Percentiles rank a stretch among this genome's conserved stretches.
Conservation (phyloP, 1,140 invertebrate species). For the Zelostemma sp. region DNA sequence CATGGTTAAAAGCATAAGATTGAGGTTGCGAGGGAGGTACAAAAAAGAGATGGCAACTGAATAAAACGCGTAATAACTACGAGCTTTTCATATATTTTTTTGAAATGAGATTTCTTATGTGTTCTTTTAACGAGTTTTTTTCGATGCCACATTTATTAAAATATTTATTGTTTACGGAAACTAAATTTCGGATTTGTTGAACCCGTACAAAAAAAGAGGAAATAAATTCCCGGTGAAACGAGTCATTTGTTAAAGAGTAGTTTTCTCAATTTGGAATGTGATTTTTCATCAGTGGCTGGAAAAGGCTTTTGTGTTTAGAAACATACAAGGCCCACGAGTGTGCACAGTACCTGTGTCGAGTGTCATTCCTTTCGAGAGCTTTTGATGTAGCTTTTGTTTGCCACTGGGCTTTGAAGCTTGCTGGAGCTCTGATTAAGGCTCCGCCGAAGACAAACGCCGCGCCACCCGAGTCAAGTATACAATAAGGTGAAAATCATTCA, state of each 20-base stretch:
- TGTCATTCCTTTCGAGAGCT: slow-evolving; percentile 51
- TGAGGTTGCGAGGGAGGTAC: too few relatives aligned
- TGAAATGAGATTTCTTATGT: too few relatives aligned
- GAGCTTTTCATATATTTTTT: too few relatives aligned
- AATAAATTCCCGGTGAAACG: background rate
- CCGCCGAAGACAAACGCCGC: slow-evolving; percentile 40
- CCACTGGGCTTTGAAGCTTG: slow-evolving; percentile 39
- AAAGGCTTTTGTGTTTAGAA: slow-evolving; percentile 37
- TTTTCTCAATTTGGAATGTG: slow-evolving; percentile 25
- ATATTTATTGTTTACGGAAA: too few relatives aligned
- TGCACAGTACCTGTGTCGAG: slow-evolving; percentile 39
- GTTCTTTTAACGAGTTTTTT: too few relatives aligned
- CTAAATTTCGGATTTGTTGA: too few relatives aligned
- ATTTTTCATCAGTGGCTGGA: slow-evolving; percentile 37
- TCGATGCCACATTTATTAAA: too few relatives aligned
- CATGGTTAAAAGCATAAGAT: too few relatives aligned
- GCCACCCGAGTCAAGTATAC: slow-evolving; percentile 43
- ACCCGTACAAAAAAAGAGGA: too few relatives aligned
- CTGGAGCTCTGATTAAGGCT: slow-evolving; percentile 45
- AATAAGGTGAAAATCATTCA: slow-evolving; percentile 46
- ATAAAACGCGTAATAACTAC: too few relatives aligned
- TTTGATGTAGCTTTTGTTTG: slow-evolving; percentile 52
- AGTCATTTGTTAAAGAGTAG: background rate
- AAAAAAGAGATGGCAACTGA: too few relatives aligned
- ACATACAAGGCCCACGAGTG: too few relatives aligned